phyloP scores from a whole-genome alignment of 2,797 vertebrate genomes.

The Amazonetta brasiliensis region DNA sequence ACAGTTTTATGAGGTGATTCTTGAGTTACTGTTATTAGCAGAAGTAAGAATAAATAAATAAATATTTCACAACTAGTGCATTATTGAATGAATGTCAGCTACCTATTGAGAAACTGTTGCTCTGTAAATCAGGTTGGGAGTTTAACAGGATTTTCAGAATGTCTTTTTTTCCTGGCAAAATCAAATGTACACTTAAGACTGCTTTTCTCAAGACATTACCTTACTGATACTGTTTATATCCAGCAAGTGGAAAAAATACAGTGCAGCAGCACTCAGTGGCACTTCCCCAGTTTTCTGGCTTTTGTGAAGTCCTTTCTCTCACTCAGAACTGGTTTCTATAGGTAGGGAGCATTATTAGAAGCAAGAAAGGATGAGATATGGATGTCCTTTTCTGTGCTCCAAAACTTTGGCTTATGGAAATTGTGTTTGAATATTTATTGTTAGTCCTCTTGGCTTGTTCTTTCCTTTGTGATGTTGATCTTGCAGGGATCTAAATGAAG shows the following conservation, averaged over 20 bases:
- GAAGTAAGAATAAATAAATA: background rate
- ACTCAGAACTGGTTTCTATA: background rate
- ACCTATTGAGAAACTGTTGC: background rate
- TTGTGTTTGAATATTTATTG: background rate
- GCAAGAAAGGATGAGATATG: rapidly evolving
- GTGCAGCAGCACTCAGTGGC: background rate
- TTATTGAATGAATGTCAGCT: background rate
- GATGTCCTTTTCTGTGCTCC: background rate
- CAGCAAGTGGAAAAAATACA: background rate
- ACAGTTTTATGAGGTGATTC: background rate
- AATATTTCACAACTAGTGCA: background rate
- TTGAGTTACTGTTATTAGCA: background rate
- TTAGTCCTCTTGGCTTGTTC: background rate
- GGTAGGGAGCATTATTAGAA: rapidly evolving
- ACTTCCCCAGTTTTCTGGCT: background rate
- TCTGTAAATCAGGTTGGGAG: background rate
- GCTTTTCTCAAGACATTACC: background rate
- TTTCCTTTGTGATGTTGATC: background rate
- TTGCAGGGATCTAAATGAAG: background rate
- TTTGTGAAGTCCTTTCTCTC: background rate
- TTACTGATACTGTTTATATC: background rate
- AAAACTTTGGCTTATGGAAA: rapidly evolving
- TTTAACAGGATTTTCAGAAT: background rate
- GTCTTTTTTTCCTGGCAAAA: background rate
- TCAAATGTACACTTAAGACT: background rate